A percentile compares a stretch with the other conserved stretches of the same genome.
Conservation (phyloP, 2,797 vertebrate genomes). For the Adelosebastes latens region DNA sequence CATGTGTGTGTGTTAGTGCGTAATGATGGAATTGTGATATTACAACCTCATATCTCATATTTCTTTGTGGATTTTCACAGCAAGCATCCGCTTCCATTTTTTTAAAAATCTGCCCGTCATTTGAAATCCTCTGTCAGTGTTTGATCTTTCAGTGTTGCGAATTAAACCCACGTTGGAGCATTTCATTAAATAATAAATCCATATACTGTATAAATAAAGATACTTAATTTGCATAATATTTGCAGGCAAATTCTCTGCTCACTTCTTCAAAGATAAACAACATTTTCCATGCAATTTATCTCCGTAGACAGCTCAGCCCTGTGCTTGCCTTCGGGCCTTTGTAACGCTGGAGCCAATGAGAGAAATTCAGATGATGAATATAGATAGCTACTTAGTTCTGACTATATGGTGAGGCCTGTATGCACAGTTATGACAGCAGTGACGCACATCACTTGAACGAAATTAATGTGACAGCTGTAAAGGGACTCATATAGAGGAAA, state of each 20-base stretch:
- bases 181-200: conserved; percentile 54
- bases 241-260: conserved; percentile 39
- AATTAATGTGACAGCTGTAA: conserved; percentile 42
- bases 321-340: conserved; percentile 51
- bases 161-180: conserved; percentile 45
- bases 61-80: conserved; percentile 21
- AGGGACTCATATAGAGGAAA: background rate
- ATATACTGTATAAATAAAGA: conserved; percentile 34
- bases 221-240: conserved; percentile 60
- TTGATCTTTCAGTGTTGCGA: conserved; percentile 54
- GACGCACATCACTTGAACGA: conserved; percentile 23
- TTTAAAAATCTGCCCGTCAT: background rate
- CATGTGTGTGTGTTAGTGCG: conserved; percentile 30
- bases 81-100: background rate
- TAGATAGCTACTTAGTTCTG: conserved; percentile 62
- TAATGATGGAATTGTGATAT: conserved; percentile 35
- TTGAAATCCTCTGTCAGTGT: conserved; percentile 31
- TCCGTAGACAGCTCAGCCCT: conserved; percentile 37
- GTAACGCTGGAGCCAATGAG: conserved; percentile 45
- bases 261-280: conserved; percentile 62
- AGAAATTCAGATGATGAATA: conserved; percentile 68
- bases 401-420: conserved; percentile 33
- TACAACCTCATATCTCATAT: conserved; percentile 25
- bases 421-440: conserved; percentile 14
- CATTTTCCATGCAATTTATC: conserved; percentile 59